Conservation (phyloP, 1,140 invertebrate species). For the Tetraneura akinire region DNA sequence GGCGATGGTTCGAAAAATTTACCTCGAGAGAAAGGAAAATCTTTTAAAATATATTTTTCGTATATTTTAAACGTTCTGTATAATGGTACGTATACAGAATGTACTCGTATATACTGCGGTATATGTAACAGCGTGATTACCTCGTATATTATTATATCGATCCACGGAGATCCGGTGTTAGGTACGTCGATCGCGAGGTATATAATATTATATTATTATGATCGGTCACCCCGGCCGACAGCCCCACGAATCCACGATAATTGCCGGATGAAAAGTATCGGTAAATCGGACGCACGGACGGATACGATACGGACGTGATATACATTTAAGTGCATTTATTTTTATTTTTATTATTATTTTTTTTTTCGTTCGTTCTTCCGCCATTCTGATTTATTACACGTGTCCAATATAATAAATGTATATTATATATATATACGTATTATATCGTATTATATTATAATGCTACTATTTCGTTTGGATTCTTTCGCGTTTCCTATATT, state of each 20-base stretch:
- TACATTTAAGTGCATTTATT: slow-evolving; percentile 32
- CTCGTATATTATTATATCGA: not conserved
- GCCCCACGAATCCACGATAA: slow-evolving; percentile 18
- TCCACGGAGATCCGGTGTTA: not conserved
- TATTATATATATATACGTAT: too few species aligned
- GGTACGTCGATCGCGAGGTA: not conserved
- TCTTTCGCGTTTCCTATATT: slow-evolving; percentile 46
- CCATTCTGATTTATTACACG: slow-evolving; percentile 38
- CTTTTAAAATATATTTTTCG: too few species aligned
- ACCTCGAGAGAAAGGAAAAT: too few species aligned
- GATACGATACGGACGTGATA: slow-evolving; percentile 35
- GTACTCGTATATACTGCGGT: too few species aligned
- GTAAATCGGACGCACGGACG: slow-evolving; percentile 43
- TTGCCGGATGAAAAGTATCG: slow-evolving; percentile 29
- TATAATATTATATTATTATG: too few species aligned
- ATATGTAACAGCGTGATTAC: too few species aligned
- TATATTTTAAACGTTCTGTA: too few species aligned
- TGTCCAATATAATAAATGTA: slow-evolving; percentile 31
- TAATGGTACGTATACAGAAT: too few species aligned
- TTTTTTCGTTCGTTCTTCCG: not conserved
- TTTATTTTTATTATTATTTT: too few species aligned
- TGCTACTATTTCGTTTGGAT: slow-evolving; percentile 37
- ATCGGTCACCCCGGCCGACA: not conserved
- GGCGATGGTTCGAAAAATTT: too few species aligned
- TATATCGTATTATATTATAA: slow-evolving; percentile 44